A percentile compares a stretch with the other conserved stretches of the same genome.
Evolutionary conservation across 2,888 invertebrate species (phyloP).

Genomic region (Drosophila pseudotalamancana): DNA sequence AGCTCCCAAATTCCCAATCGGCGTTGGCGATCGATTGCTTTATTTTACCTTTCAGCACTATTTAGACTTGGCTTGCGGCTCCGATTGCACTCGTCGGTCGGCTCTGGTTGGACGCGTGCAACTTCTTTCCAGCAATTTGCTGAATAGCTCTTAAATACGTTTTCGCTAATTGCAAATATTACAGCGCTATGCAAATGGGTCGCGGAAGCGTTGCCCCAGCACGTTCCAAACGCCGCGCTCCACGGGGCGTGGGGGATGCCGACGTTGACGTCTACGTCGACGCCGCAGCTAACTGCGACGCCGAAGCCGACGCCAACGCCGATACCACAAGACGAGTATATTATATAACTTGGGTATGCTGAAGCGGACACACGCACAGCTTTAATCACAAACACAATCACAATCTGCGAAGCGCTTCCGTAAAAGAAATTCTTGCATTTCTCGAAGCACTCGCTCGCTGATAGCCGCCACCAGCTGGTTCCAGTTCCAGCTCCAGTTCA

Average conservation of each 20-base stretch:
- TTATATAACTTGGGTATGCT: neutral
- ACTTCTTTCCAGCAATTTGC: slow-evolving; percentile 70
- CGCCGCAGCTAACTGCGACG: slow-evolving; percentile 13
- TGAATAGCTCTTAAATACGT: slow-evolving; percentile 78
- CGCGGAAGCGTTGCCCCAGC: slow-evolving; percentile 71
- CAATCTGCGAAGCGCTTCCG: slow-evolving; percentile 51
- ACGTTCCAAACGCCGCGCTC: slow-evolving; percentile 65
- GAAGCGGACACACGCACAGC: slow-evolving; percentile 8
- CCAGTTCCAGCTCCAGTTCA: slow-evolving; percentile 3
- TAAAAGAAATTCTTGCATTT: slow-evolving; percentile 65
- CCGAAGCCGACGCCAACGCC: slow-evolving; percentile 18
- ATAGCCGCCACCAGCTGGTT: slow-evolving; percentile 6
- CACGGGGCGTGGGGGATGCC: slow-evolving; percentile 4
- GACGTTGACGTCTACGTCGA: slow-evolving; percentile 20
- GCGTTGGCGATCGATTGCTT: slow-evolving; percentile 3
- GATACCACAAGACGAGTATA: neutral
- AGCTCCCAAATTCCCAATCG: slow-evolving; percentile 12
- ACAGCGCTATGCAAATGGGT: slow-evolving; percentile 61
- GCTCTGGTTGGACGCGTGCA: slow-evolving; percentile 67
- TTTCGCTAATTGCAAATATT: slow-evolving; percentile 55
- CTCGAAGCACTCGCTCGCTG: slow-evolving; percentile 35
- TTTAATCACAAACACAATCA: slow-evolving; percentile 9
- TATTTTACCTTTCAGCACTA: slow-evolving; percentile 68
- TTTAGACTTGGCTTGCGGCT: slow-evolving; percentile 24
- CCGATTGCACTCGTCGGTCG: slow-evolving; percentile 34